These are phyloP conservation scores for Macrosiphum euphorbiae DNA, from an alignment of 2,888 invertebrate species.

Conservation along the genomic window DNA sequence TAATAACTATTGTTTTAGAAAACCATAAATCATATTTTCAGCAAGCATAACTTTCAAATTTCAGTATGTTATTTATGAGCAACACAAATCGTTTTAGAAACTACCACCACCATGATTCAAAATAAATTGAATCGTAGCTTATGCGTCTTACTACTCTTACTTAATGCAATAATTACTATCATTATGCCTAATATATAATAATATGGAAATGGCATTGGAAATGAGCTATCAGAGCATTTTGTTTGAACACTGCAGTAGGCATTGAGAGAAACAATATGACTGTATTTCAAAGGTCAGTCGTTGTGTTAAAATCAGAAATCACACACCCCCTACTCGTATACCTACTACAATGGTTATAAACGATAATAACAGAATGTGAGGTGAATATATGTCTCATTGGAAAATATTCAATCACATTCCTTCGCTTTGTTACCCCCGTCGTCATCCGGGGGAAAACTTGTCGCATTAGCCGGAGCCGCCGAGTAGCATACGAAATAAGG, in stretches of 20 bases:
- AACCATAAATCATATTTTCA: background rate
- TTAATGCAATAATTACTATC: background rate
- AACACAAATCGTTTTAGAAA: background rate
- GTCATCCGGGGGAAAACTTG: background rate
- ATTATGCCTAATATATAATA: background rate
- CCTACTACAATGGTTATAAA: background rate
- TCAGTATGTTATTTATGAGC: background rate
- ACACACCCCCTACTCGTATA: background rate
- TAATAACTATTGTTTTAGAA: background rate
- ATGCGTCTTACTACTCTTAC: background rate
- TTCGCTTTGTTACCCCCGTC: conserved; percentile 22
- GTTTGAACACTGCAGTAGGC: background rate
- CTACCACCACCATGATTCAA: background rate
- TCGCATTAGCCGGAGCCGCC: conserved; percentile 16
- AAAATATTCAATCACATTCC: conserved; percentile 35
- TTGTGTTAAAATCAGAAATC: background rate
- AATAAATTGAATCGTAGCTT: background rate
- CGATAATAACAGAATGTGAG: background rate
- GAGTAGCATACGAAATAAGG: conserved; percentile 38
- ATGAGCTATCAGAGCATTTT: background rate
- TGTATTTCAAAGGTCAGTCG: background rate
- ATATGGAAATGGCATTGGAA: background rate
- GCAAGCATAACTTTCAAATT: too few relatives aligned
- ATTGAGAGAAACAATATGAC: background rate
- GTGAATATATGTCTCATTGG: background rate